Evolutionary conservation across 2,888 invertebrate genomes (phyloP), one percentile per base, ranked within the genome.

Genomic region (Spilosoma lubricipeda): DNA sequence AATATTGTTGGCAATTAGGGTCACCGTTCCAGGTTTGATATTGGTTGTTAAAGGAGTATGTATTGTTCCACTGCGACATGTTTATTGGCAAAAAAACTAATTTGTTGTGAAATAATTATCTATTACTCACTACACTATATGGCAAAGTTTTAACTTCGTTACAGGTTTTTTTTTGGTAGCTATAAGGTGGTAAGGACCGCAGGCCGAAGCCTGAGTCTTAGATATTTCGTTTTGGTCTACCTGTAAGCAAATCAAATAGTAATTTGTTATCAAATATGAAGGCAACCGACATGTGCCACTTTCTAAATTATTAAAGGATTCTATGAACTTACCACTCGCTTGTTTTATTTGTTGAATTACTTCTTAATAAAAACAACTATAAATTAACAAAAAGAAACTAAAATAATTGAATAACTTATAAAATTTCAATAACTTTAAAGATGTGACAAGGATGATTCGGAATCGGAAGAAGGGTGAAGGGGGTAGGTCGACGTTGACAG

Each of bases 1-100:
- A 77, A 85, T 91, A 93, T 81, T 94, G 94, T 80, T 94, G 94
- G 67, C 85, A 82, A 82, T 92, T 93, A 65, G 87, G 85, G 78
- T 93, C 94, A 67, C 90, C 88, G 72, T 92, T 93, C 94, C 95
- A 95, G 67, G 84, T 85, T 84, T 93, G 94, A 82, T 93, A 92
- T 75, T 94, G 94, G 83, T 92, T 92, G 78, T 94, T 94, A 80
- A 93, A 94, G 83, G 86, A 83, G 86, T 93, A 94, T 67, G 93
- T 90, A 80, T 93, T 94, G 86, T 95, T 95, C 95, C 95, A 95
- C 87, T 95, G 93, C 79, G 95, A 94, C 95, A 95, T 95, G 74
- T 81, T 92, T 82, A 78, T 76, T 92, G 83, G 79, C 79, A 70
- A 80, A 73, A 74, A 79, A 71, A 27, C 67, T 74, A 76, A 76